Evolutionary conservation across 2,113 vertebrate genomes (phyloP).

Genomic region (Proterorhinus semilunaris): DNA sequence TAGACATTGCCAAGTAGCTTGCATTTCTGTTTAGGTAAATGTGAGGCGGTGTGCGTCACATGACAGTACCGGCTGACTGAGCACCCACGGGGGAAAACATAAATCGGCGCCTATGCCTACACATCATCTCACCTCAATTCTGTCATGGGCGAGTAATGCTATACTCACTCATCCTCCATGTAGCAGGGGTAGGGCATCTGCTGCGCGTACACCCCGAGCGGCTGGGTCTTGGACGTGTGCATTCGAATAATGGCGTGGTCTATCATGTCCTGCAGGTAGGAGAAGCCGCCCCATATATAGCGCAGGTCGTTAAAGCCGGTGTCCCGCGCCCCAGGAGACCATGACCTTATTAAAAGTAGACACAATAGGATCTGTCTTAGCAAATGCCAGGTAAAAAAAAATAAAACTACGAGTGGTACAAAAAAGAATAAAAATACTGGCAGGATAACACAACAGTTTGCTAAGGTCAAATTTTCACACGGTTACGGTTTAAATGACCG

Average conservation of each 20-base stretch:
- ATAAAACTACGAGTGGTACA: constrained; percentile 22
- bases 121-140: constrained; percentile 26
- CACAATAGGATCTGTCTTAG: constrained; percentile 42
- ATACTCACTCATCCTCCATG: constrained; percentile 90
- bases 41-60: too few species aligned
- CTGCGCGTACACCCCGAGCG: constrained; percentile 88
- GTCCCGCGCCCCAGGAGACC: constrained; percentile 91
- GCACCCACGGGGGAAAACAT: too few species aligned
- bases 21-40: too few species aligned
- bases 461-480: constrained; percentile 12
- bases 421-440: constrained; percentile 12
- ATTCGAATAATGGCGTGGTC: constrained; percentile 86
- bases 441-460: constrained; percentile 17
- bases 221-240: constrained; percentile 79
- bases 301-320: constrained; percentile 90
- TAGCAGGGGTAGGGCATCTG: constrained; percentile 98
- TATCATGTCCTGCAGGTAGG: constrained; percentile 93
- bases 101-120: too few species aligned
- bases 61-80: too few species aligned
- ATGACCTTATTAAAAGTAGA: constrained; percentile 81
- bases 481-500: constrained; percentile 22
- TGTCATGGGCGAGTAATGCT: constrained; percentile 24
- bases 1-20: too few species aligned
- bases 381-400: constrained; percentile 31
- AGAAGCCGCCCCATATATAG: constrained; percentile 93